Evolutionary conservation across 2,797 vertebrate species (phyloP).

Genomic region (Stomatorhinus walkeri): DNA sequence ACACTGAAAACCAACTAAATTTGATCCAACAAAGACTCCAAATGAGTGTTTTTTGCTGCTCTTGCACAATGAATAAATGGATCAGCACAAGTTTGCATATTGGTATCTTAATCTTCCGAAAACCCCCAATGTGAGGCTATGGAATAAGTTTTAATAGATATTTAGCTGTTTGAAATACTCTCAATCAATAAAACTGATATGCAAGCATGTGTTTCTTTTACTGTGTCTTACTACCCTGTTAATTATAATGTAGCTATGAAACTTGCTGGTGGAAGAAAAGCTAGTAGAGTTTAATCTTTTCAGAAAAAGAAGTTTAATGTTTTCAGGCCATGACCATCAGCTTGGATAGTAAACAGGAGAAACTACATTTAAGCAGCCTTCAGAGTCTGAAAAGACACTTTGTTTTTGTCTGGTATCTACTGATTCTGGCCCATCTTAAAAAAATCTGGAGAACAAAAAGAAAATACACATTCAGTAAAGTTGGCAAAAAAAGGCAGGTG

Average conservation of each 20-base stretch:
- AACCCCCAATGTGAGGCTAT: neutral
- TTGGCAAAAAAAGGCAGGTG: neutral
- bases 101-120: neutral
- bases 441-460: neutral
- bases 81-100: neutral
- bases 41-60: neutral
- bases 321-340: neutral
- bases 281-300: neutral
- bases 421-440: neutral
- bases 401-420: neutral
- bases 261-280: neutral
- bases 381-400: neutral
- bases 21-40: neutral
- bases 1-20: neutral
- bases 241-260: neutral
- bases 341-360: neutral
- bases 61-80: neutral
- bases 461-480: neutral
- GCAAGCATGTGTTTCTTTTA: neutral
- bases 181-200: neutral
- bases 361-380: neutral
- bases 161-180: neutral
- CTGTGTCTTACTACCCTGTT: neutral
- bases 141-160: neutral
- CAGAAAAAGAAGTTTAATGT: neutral